These are phyloP conservation scores for Dromaius novaehollandiae DNA, from an alignment of 2,113 vertebrate species.

Conservation along the genomic window DNA sequence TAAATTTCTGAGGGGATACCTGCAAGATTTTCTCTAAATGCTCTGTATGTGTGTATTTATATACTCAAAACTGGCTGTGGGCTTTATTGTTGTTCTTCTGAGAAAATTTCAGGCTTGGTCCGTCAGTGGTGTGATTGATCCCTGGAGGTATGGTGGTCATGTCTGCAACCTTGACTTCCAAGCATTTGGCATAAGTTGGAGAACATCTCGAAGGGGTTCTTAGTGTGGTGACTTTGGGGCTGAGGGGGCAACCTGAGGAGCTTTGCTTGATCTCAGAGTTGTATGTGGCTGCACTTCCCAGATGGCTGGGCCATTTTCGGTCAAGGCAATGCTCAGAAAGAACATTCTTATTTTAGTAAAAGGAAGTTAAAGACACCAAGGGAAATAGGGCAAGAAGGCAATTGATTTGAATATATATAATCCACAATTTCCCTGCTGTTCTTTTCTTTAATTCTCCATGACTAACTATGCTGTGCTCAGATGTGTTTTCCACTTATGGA, in stretches of 20 bases:
- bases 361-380: background rate
- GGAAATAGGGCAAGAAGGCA: background rate
- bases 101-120: background rate
- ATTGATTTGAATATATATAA: background rate
- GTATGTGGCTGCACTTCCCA: background rate
- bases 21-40: background rate
- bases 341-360: background rate
- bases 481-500: background rate
- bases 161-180: background rate
- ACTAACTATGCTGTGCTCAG: background rate
- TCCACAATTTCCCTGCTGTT: background rate
- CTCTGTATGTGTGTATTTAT: background rate
- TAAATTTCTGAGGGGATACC: background rate
- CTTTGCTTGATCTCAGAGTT: accelerated
- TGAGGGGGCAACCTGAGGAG: background rate
- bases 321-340: background rate
- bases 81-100: background rate
- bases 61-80: background rate
- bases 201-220: background rate
- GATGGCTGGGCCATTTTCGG: background rate
- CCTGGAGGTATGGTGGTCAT: background rate
- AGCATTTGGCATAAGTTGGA: background rate
- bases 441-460: background rate
- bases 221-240: accelerated
- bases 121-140: background rate